Percentiles rank a stretch among this genome's conserved stretches.
phyloP scores from a whole-genome alignment of 1,140 invertebrate species.

The Oreohelix idahoensis region DNA sequence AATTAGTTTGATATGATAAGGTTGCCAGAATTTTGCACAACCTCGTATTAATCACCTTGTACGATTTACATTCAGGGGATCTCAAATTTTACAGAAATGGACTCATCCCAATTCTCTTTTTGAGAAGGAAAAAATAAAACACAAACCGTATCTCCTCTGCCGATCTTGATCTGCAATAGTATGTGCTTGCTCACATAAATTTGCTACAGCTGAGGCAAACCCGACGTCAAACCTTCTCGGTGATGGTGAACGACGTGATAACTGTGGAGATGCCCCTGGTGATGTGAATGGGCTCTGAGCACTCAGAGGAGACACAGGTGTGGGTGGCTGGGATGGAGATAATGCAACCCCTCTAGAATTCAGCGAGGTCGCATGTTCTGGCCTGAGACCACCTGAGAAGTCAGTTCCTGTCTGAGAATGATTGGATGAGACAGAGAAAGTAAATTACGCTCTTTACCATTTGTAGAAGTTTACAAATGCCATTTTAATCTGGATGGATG shows the following conservation, averaged over 20 bases:
- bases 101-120: no score
- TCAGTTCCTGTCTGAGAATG: conserved; percentile 61
- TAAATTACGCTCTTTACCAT: no score
- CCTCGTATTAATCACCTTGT: no score
- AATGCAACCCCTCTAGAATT: conserved; percentile 31
- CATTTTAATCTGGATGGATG: no score
- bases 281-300: conserved; percentile 62
- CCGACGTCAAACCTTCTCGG: conserved; percentile 63
- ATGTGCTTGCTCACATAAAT: conserved; percentile 67
- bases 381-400: conserved; percentile 62
- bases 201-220: conserved; percentile 67
- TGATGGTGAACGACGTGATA: conserved; percentile 59
- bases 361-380: conserved; percentile 58
- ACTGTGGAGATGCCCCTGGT: conserved; percentile 57
- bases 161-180: conserved; percentile 65
- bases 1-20: no score
- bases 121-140: no score
- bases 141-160: conserved; percentile 60
- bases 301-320: conserved; percentile 54
- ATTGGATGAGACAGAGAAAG: no score
- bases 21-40: no score
- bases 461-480: no score
- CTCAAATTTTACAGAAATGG: no score
- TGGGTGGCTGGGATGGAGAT: conserved; percentile 56
- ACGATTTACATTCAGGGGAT: no score